Evolutionary conservation across 2,888 invertebrate species (phyloP), one percentile per base, ranked within the genome.

Genomic region (Pammene aurita): DNA sequence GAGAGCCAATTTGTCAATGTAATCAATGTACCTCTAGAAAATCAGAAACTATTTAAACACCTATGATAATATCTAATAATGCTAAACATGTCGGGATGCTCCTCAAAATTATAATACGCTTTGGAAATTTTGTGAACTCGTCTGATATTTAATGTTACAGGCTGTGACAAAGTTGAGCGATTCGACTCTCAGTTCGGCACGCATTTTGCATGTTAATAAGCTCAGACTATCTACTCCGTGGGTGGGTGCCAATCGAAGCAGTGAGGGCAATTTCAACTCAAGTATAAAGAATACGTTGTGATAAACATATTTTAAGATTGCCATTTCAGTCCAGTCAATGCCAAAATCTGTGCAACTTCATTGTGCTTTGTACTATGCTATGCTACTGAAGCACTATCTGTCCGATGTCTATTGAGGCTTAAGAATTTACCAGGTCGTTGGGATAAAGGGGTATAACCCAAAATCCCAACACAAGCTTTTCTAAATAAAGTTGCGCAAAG

Each of bases 121-220:
- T 26, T 26, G 50, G 34, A 35, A 54, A 11, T 46, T n/a, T 26
- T 7, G 6, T 57, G 13, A 42, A 58, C 26, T 26, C 26, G 18
- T 62, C n/a, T 18, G 16, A 52, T 41, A 41, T 62, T 50, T 18
- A 18, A 41, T 26, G 38, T 41, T n/a, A 52, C 13, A 41, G 16
- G 11, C 14, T 61, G 35, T 44, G 14, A 26, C 14, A 18, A n/a
- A 38, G 14, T 38, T 18, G 14, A 26, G 16, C 13, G 42, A 50
- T 50, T 35, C 62, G 41, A 48, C 55, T 48, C 50, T 18, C 50
- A n/a, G 55, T 26, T 34, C 56, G 7, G 56, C 41, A 62, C 48
- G 41, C 42, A 38, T 35, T 55, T 48, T n/a, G 55, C 62, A 62
- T 56, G 48, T 48, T 62, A 57, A 62, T 67, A 56, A 56, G 55